Base-by-base conservation (phyloP, 2,113 vertebrate species). In the Chaetorhynchus papuensis region DNA sequence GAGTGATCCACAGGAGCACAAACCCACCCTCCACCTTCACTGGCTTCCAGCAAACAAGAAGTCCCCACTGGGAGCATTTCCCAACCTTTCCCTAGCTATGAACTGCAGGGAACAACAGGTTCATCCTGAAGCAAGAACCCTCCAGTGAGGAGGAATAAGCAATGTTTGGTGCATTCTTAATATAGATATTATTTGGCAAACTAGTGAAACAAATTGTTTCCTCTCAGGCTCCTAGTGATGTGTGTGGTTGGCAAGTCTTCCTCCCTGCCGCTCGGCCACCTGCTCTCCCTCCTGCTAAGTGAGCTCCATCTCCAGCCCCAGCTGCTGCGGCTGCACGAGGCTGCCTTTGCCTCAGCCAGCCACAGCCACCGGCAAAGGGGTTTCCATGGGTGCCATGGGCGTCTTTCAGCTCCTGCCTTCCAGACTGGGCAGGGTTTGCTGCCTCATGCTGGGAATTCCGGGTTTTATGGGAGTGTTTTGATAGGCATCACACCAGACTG, bases 141-240 rank as follows among this genome's bases (percentile, higher is more conserved):
- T 88, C 42, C 52, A 42, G 44, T 0, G 6, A 86, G 68, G 44
- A 90, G 57, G 45, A 88, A 60, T 13, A 83, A 93, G 64, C 54
- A 42, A n/a, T 4, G 71, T 83, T 93, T 71, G 60, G 64, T 94
- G 80, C 95, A 68, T 68, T 92, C 92, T 64, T 84, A 95, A 96
- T 92, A 96, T 30, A 96, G 94, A 95, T 96, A 95, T 96, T 95
- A 96, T 90, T 75, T 96, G 93, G 95, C 94, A 96, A 93, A 90
- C 60, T 52, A 87, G 94, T 96, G 76, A 92, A 96, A 96, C 90
- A 93, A 94, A 95, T 96, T 72, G 90, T 94, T 96, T 94, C 87
- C 69, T 96, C 84, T 84, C 64, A 87, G 90, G 77, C 87, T 95
- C 80, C 69, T 71, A 49, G 69, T 84, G 80, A 53, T 72, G 53